Conservation (phyloP, 1,140 invertebrate species). For the Pissodes strobi region DNA sequence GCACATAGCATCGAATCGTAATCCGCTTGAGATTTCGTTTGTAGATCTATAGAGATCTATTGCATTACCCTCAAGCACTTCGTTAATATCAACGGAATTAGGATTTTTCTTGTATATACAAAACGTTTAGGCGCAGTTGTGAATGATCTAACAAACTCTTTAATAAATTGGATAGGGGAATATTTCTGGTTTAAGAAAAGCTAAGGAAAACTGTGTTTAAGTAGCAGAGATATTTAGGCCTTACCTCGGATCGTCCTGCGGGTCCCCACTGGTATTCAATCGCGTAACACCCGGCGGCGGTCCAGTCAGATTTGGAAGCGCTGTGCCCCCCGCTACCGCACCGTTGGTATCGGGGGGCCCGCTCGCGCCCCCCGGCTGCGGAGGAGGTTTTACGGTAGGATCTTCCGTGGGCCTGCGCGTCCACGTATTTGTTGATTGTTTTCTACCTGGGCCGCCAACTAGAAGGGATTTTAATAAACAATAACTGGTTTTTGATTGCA, state of each 20-base stretch:
- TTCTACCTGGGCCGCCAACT: constrained; percentile 30
- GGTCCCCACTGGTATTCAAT: constrained; percentile 54
- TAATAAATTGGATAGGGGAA: too few relatives aligned
- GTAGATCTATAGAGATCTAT: too few relatives aligned
- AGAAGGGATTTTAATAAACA: too few relatives aligned
- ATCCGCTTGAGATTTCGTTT: too few relatives aligned
- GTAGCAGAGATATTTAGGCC: too few relatives aligned
- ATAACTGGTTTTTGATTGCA: too few relatives aligned
- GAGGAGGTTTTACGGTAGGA: constrained; percentile 52
- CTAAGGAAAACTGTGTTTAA: neutral
- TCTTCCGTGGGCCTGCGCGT: constrained; percentile 30
- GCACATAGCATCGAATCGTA: too few relatives aligned
- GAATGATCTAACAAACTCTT: too few relatives aligned
- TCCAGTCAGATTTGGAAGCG: constrained; percentile 34
- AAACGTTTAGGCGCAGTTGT: too few relatives aligned
- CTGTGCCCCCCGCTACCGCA: constrained; percentile 38
- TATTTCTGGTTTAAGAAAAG: neutral
- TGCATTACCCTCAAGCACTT: too few relatives aligned
- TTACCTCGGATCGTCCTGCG: constrained; percentile 65
- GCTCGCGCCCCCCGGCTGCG: constrained; percentile 47
- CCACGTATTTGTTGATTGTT: constrained; percentile 29
- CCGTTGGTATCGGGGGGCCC: constrained; percentile 33
- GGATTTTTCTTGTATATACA: too few relatives aligned
- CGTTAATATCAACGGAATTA: too few relatives aligned
- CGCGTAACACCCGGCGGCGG: constrained; percentile 25